Evolutionary conservation across 2,888 invertebrate species (phyloP).

Genomic region (Drosophila subquinaria): DNA sequence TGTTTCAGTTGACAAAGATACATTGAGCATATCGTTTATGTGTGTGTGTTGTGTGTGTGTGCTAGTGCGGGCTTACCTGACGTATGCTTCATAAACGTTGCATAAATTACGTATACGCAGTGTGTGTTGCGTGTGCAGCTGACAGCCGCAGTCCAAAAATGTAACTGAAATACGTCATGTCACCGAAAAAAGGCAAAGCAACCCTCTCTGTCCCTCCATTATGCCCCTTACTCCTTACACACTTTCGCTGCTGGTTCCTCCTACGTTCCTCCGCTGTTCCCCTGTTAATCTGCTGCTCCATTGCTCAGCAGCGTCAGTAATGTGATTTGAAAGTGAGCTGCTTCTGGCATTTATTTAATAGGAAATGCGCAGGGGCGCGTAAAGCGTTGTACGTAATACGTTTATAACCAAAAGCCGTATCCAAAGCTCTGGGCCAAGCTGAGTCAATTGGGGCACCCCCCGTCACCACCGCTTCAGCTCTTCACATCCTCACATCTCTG

Average conservation of each 20-base stretch:
- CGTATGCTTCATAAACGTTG: constrained; percentile 66
- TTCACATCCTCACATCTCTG: background rate
- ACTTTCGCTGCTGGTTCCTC: background rate
- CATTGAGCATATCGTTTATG: constrained; percentile 25
- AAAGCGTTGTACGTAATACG: constrained; percentile 54
- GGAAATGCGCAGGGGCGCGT: constrained; percentile 56
- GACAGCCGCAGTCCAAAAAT: constrained; percentile 36
- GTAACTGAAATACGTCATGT: constrained; percentile 18
- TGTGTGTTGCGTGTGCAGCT: constrained; percentile 41
- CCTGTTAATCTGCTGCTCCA: background rate
- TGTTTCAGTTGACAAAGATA: constrained; percentile 45
- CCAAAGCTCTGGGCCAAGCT: constrained; percentile 31
- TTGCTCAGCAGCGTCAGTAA: constrained; percentile 33
- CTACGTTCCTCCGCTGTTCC: background rate
- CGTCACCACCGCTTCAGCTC: background rate
- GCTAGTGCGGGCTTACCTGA: constrained; percentile 52
- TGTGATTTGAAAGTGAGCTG: constrained; percentile 75
- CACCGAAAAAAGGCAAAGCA: constrained; percentile 9
- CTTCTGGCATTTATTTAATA: constrained; percentile 73
- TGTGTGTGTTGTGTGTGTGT: constrained; percentile 8
- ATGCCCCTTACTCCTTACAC: background rate
- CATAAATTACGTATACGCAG: constrained; percentile 60
- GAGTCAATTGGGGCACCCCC: constrained; percentile 19
- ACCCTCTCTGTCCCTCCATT: too few relatives aligned
- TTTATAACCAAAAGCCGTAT: constrained; percentile 48